Percentiles rank a stretch among this genome's conserved stretches.
Conservation (phyloP, 2,113 vertebrate species). For the Gymnobelideus leadbeateri region DNA sequence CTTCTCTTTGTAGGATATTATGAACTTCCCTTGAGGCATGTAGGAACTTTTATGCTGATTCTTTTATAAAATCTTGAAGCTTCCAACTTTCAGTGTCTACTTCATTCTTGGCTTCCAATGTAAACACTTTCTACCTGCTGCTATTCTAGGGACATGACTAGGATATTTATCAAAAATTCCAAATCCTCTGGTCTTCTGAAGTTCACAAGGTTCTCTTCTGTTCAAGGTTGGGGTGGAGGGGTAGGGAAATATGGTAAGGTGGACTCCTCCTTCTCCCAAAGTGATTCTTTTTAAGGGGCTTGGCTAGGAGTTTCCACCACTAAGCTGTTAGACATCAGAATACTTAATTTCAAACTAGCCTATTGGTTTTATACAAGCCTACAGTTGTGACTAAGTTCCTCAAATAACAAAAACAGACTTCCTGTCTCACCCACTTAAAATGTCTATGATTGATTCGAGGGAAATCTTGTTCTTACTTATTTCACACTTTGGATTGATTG, state of each 20-base stretch:
- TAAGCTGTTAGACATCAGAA: neutral
- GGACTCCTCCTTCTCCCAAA: neutral
- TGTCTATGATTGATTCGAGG: neutral
- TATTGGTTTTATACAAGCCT: neutral
- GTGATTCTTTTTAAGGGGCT: neutral
- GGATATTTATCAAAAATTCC: neutral
- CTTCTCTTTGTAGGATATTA: neutral
- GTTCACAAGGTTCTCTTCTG: neutral
- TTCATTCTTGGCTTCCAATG: neutral
- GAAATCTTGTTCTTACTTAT: neutral
- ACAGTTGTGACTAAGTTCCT: neutral
- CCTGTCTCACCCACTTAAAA: neutral
- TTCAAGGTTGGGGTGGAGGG: neutral
- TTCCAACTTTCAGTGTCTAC: neutral
- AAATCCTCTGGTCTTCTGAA: neutral
- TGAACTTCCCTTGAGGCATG: neutral
- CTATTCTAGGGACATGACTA: neutral
- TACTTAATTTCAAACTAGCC: neutral
- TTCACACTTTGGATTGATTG: neutral
- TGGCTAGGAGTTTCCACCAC: neutral
- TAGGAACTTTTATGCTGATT: neutral
- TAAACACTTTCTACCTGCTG: neutral
- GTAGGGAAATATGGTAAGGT: neutral
- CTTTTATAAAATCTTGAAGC: neutral
- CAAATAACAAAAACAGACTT: neutral